Evolutionary conservation across 2,797 vertebrate species (phyloP), one percentile per base, ranked within the genome.

Genomic region (Micromesistius poutassou): DNA sequence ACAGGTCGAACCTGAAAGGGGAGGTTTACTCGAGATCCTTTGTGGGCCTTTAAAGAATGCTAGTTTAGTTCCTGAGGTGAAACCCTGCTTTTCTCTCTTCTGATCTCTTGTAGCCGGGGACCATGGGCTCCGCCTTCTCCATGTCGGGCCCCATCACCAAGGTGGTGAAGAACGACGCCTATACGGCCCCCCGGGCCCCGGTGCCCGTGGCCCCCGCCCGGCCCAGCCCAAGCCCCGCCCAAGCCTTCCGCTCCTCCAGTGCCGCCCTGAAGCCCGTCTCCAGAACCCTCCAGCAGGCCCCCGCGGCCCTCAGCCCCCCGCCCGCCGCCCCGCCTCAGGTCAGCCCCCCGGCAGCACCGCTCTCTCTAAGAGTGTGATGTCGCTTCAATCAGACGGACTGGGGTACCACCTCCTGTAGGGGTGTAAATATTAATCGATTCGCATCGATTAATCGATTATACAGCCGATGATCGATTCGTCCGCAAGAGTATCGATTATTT

Each of bases 141-240:
- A 83, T 97, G 88, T 95, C 95, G 19, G 93, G 92, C 88, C 91
- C 96, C 78, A 94, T 99, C 84, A 99, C 97, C 81, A 99, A 99
- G 92, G 98, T 99, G 89, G 97, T 99, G 78, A 97, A 98, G 91
- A 99, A 99, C 0, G 98, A 99, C 80, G 88, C 96, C 0, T 99
- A 99, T 89, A 96, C 96, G 0, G 97, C 97, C 62, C 95, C 95
- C 0, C 88, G 91, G 12, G 87, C 93, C 10, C 87, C 93, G 0
- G 87, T 93, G 72, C 90, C 92, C 0, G 87, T 91, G 82, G 87
- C 90, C n/a, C 91, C 92, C 35, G 83, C 91, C 36, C 87, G 92
- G 9, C 88, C 91, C 30, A 89, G 72, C 73, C 42, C 89, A 50
- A 87, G 82, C 77, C 73, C 81, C 42, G 74, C 88, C n/a, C n/a